Base-by-base conservation (phyloP, 1,140 invertebrate genomes). In the Andrena cerasifolii region DNA sequence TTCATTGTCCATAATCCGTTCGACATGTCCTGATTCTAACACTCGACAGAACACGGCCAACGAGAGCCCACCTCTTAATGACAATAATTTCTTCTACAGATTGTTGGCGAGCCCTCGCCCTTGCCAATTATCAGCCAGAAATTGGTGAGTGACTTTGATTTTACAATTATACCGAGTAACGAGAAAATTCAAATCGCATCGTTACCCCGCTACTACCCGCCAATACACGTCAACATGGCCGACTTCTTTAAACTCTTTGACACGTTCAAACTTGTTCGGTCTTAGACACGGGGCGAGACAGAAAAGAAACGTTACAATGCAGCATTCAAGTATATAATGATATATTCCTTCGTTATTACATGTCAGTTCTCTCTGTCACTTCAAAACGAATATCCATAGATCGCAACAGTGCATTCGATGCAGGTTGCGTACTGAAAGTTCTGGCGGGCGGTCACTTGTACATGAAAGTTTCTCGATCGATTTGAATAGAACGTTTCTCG, bases 251-350 rank as follows among this genome's bases (percentile, higher is more conserved):
- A 40, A 56, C 4, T 36, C 26, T 40, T 62, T 7, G 3, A 61
- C 18, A 12, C 8, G n/a, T 4, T 24, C 2, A n/a, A n/a, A n/a
- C n/a, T n/a, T n/a, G n/a, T 14, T 26, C 26, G 0, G 12, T 36
- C 14, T 58, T 36, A 1, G 26, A 16, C 1, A 16, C 3, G 10
- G 36, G 56, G 26, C 26, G 14, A 26, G 24, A 51, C 3, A 21
- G 24, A 43, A 51, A 43, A 14, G 0, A 51, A 33, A 14, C 33
- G 2, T 14, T 14, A 70, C 21, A 2, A 53, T 62, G 14, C 45
- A 43, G 36, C 2, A 18, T 71, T 77, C 62, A 43, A 43, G 45
- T 77, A 77, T 77, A 77, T 77, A 77, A 77, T 77, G 24, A 77
- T 77, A 71, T 62, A 61, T 71, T n/a, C 47, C 33, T 61, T 77